These are phyloP conservation scores for Alviniconcha marisindica DNA, from an alignment of 1,140 invertebrate genomes.

Conservation along the genomic window DNA sequence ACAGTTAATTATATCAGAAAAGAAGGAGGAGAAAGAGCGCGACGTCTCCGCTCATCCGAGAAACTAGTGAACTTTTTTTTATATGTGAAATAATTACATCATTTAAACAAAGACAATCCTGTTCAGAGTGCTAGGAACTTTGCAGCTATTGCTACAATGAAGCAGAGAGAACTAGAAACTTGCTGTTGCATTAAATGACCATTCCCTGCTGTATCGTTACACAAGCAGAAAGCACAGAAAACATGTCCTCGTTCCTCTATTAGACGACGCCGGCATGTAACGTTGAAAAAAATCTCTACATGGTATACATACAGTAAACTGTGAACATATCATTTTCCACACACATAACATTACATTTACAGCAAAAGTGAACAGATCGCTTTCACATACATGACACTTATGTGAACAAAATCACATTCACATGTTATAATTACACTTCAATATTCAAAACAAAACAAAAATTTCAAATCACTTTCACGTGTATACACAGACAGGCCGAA, in stretches of 20 bases:
- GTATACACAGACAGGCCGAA: no score
- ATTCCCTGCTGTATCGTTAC: neutral
- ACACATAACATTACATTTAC: neutral
- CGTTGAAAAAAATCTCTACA: neutral
- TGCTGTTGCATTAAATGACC: neutral
- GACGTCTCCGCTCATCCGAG: no score
- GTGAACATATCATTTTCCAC: slow-evolving; percentile 1
- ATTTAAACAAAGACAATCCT: no score
- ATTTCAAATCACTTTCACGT: neutral
- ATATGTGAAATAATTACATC: no score
- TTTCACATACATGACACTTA: neutral
- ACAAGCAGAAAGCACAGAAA: slow-evolving; percentile 24
- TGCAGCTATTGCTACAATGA: neutral
- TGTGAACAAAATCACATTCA: neutral
- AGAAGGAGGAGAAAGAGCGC: no score
- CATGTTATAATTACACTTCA: neutral
- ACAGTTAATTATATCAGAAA: no score
- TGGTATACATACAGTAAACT: neutral
- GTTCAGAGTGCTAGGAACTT: neutral
- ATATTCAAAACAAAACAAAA: neutral
- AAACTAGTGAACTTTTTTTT: no score
- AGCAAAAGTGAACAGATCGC: slow-evolving; percentile 21
- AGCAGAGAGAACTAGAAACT: neutral
- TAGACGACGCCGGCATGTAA: neutral
- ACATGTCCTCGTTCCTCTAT: no score